Evolutionary conservation across 2,888 invertebrate species (phyloP).

Genomic region (Rhaphigaster nebulosa): DNA sequence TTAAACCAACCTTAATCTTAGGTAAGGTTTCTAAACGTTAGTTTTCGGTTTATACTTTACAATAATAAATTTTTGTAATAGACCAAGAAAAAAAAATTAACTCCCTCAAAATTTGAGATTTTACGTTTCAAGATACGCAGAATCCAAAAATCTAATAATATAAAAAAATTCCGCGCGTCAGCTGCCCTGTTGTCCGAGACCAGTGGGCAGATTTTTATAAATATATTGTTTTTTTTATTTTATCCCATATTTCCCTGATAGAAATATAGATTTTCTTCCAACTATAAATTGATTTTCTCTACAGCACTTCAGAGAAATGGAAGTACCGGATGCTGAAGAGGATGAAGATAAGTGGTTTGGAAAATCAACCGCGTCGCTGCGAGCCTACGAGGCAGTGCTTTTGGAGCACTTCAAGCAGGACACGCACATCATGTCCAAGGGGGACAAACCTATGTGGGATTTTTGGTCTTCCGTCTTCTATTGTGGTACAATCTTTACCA

Average conservation of each 20-base stretch:
- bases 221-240: too few species aligned
- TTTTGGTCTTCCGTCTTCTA: conserved; percentile 91
- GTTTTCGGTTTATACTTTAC: too few species aligned
- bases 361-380: conserved; percentile 70
- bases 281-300: conserved; percentile 5
- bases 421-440: conserved; percentile 67
- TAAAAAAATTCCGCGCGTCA: too few species aligned
- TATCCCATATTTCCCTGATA: neutral
- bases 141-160: too few species aligned
- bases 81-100: too few species aligned
- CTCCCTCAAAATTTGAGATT: too few species aligned
- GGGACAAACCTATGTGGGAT: conserved; percentile 77
- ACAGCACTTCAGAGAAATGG: conserved; percentile 71
- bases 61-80: too few species aligned
- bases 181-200: too few species aligned
- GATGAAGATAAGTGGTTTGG: conserved; percentile 71
- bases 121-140: too few species aligned
- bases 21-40: too few species aligned
- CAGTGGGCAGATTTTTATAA: too few species aligned
- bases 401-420: conserved; percentile 72
- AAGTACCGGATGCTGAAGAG: conserved; percentile 66
- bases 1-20: too few species aligned
- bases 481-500: conserved; percentile 89
- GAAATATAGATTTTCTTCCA: neutral
- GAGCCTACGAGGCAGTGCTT: conserved; percentile 73